Evolutionary conservation across 2,888 invertebrate species (phyloP).

Genomic region (Bimastos eiseni): DNA sequence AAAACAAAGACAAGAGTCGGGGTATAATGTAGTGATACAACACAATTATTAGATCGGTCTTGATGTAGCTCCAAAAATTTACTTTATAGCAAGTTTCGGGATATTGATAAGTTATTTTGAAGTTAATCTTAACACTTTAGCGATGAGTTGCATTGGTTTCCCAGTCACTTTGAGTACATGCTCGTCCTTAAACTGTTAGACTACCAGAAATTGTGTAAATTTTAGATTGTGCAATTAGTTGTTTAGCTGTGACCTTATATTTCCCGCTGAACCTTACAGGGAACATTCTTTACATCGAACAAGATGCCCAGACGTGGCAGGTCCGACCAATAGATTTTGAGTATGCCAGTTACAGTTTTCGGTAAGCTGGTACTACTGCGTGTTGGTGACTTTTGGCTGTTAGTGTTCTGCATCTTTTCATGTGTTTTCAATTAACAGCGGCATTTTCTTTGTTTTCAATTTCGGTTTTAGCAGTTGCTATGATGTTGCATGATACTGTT

Average conservation of each 20-base stretch:
- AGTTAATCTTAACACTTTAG: too few species aligned
- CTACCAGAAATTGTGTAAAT: not conserved
- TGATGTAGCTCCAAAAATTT: too few species aligned
- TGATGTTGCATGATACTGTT: not conserved
- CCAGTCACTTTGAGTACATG: too few species aligned
- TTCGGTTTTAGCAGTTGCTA: not conserved
- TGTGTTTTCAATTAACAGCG: not conserved
- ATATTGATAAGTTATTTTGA: too few species aligned
- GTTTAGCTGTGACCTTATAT: slow-evolving; percentile 26
- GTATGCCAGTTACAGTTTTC: slow-evolving; percentile 61
- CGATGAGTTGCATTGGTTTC: too few species aligned
- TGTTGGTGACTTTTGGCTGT: not conserved
- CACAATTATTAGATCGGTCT: too few species aligned
- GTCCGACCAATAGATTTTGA: slow-evolving; percentile 60
- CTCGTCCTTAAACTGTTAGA: not conserved
- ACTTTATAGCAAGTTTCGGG: too few species aligned
- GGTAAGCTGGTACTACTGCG: slow-evolving; percentile 48
- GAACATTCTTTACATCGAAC: slow-evolving; percentile 53
- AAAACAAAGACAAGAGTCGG: too few species aligned
- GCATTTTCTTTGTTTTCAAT: not conserved
- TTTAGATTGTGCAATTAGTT: not conserved
- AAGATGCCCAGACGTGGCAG: slow-evolving; percentile 28
- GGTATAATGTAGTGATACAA: too few species aligned
- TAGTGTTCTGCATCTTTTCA: not conserved
- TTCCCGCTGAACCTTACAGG: slow-evolving; percentile 47